Evolutionary conservation across 2,888 invertebrate species (phyloP).

Genomic region (Ctenicera cuprea): DNA sequence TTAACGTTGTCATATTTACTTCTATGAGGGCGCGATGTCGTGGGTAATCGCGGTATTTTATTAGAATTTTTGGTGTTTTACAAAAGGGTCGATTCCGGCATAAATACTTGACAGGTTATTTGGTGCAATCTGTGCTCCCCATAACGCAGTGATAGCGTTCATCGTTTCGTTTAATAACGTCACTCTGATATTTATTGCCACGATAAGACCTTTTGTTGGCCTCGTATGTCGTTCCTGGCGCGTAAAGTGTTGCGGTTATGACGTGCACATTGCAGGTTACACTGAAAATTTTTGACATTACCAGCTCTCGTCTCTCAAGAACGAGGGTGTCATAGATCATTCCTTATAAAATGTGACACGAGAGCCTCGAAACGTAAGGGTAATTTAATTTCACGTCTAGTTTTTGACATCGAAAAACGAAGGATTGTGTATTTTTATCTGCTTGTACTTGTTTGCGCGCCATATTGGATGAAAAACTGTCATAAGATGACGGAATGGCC

Average conservation of each 20-base stretch:
- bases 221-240: conserved; percentile 47
- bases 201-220: conserved; percentile 57
- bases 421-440: conserved; percentile 9
- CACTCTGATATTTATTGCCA: conserved; percentile 58
- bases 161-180: conserved; percentile 58
- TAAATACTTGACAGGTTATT: conserved; percentile 58
- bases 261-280: conserved; percentile 27
- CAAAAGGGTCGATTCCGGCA: conserved; percentile 54
- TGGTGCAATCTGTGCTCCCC: conserved; percentile 55
- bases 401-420: conserved; percentile 18
- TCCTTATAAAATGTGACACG: conserved; percentile 30
- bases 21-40: conserved; percentile 51
- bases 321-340: conserved; percentile 38
- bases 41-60: conserved; percentile 53
- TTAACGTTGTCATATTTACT: conserved; percentile 52
- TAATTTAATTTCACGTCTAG: conserved; percentile 23
- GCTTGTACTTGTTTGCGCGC: neutral
- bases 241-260: conserved; percentile 44
- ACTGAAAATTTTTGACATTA: conserved; percentile 38
- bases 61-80: conserved; percentile 55
- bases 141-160: conserved; percentile 54
- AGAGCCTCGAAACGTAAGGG: conserved; percentile 1
- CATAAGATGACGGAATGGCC: conserved; percentile 9
- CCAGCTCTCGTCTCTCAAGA: conserved; percentile 29
- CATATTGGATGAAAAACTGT: conserved; percentile 14